These are phyloP conservation scores for Aricia agestis DNA, from an alignment of 1,140 invertebrate species.

Conservation along the genomic window DNA sequence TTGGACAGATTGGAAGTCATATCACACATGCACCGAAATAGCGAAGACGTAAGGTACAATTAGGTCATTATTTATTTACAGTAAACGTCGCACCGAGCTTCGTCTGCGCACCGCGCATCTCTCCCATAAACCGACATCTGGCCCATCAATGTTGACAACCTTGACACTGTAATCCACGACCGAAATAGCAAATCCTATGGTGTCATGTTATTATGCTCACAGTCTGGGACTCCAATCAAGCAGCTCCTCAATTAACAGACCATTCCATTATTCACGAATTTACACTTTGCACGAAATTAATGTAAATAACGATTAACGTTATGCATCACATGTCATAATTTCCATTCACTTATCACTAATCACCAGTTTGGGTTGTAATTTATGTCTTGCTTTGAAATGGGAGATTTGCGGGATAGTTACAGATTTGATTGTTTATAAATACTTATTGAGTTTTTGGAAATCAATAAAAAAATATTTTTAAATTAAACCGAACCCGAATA, in stretches of 20 bases:
- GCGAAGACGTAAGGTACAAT: conserved; percentile 63
- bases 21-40: conserved; percentile 62
- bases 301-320: background rate
- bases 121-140: conserved; percentile 41
- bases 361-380: background rate
- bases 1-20: conserved; percentile 23
- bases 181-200: conserved; percentile 16
- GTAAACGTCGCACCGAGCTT: conserved; percentile 48
- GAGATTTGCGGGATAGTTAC: background rate
- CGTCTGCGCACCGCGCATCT: conserved; percentile 38
- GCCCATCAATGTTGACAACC: conserved; percentile 40
- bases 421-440: background rate
- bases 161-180: conserved; percentile 49
- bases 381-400: background rate
- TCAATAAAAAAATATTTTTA: background rate
- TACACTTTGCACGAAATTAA: background rate
- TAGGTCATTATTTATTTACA: conserved; percentile 75
- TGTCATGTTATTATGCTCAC: background rate
- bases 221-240: background rate
- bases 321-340: background rate
- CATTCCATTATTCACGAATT: background rate
- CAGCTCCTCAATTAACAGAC: background rate
- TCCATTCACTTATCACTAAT: conserved; percentile 1
- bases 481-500: background rate
- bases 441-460: background rate